Conservation (phyloP, 2,888 invertebrate species). For the Eupithecia vulgata region DNA sequence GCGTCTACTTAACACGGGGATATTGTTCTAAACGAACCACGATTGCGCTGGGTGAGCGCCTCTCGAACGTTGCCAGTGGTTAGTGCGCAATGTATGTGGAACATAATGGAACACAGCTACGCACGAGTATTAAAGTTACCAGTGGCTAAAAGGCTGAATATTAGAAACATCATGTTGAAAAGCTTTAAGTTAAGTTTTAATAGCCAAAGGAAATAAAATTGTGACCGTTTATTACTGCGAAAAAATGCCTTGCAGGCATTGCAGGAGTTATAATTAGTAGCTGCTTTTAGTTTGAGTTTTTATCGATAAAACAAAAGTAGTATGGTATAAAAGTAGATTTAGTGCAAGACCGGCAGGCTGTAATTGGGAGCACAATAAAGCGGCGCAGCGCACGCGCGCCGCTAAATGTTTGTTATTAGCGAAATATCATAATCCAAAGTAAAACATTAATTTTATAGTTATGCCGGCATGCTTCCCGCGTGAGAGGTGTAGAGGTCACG, state of each 20-base stretch:
- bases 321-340: neutral
- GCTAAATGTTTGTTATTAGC: neutral
- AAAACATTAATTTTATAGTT: too few relatives aligned
- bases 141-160: neutral
- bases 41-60: constrained; percentile 55
- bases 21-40: constrained; percentile 65
- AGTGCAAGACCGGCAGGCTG: neutral
- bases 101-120: neutral
- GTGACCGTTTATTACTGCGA: neutral
- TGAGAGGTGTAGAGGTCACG: too few relatives aligned
- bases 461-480: too few relatives aligned
- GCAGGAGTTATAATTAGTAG: neutral
- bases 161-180: neutral
- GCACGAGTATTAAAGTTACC: too few relatives aligned
- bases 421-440: neutral
- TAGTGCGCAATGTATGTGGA: constrained; percentile 34
- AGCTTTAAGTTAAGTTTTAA: neutral
- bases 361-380: neutral
- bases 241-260: neutral
- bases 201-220: neutral
- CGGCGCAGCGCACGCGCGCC: constrained; percentile 4
- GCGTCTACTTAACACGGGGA: constrained; percentile 52
- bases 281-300: neutral
- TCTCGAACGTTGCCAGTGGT: constrained; percentile 13
- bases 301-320: neutral